Percentiles rank a stretch among this genome's conserved stretches.
phyloP scores from a whole-genome alignment of 2,888 invertebrate species.

The Frankliniella intonsa region DNA sequence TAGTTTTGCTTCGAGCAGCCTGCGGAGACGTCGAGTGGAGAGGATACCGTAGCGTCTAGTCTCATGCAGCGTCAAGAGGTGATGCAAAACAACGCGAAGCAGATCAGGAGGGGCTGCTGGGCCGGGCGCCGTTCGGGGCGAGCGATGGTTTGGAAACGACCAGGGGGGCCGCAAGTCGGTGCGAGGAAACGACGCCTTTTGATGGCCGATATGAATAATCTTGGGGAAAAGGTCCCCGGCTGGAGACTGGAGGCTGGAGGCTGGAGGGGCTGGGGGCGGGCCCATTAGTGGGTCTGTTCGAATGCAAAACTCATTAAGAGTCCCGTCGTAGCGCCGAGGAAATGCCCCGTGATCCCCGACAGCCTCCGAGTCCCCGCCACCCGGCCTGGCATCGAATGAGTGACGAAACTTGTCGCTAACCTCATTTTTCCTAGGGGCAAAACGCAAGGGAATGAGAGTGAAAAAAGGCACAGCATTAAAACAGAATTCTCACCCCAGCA shows the following conservation, averaged over 20 bases:
- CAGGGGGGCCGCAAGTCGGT: background rate
- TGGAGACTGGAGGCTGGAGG: background rate
- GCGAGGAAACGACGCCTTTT: slow-evolving; percentile 2
- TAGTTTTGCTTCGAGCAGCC: too few relatives aligned
- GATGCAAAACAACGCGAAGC: too few relatives aligned
- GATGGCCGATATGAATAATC: background rate
- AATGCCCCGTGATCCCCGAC: background rate
- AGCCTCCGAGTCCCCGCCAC: background rate
- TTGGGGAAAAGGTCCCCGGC: background rate
- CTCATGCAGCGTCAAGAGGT: too few relatives aligned
- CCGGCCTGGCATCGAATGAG: background rate
- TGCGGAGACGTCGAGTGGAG: too few relatives aligned
- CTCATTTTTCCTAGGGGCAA: background rate
- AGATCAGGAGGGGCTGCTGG: too few relatives aligned
- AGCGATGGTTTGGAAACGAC: background rate
- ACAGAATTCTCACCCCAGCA: slow-evolving; percentile 12
- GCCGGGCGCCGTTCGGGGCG: too few relatives aligned
- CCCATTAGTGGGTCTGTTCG: slow-evolving; percentile 12
- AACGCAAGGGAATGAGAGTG: background rate
- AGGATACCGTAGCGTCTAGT: too few relatives aligned
- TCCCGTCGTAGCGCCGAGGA: background rate
- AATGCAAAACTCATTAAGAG: slow-evolving; percentile 20
- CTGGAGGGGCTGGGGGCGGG: background rate
- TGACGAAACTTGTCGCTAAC: slow-evolving; percentile 22
- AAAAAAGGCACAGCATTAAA: slow-evolving; percentile 6